Evolutionary conservation across 37 sponge, comb jelly and placozoan genomes (phyloP), one percentile per base, ranked within the genome.

Genomic region (Cladorhizidae sp.): DNA sequence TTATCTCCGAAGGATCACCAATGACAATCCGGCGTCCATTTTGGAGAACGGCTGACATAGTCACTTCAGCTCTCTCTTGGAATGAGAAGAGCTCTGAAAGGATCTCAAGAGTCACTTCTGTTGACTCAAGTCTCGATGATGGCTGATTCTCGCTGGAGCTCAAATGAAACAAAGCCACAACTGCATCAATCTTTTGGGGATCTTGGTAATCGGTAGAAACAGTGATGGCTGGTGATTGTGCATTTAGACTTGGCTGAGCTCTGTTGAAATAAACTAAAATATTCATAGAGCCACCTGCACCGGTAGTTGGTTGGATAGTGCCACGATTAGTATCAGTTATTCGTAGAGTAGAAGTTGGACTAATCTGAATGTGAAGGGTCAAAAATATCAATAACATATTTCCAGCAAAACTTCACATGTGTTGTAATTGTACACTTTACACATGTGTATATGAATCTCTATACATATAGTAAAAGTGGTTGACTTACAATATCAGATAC

Each of bases 1-100:
- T 1, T 6, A 92, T 71, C 36, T 80, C 77, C 21, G 70, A 26
- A 1, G 92, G 88, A 56, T 87, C 73, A 31, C 28, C 20, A 40
- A 81, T 70, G 36, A 70, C 62, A 2, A 76, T 25, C 26, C 89
- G 42, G n/a, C 62, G 84, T 26, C 89, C 89, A 78, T 89, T 83
- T 12, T 29, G 50, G 22, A 83, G 73, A 20, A 89, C 23, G 28
- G 57, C 80, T 20, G 89, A 83, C 1, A 70, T 78, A 9, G 89
- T 89, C 43, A 89, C 84, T 45, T 71, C 57, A 9, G 75, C 77
- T 42, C 65, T 37, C 40, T 83, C 84, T 58, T 51, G 67, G 9
- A 65, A 26, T 58, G 54, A 87, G 62, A 79, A 67, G 36, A 89
- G 58, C 12, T 51, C 80, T 7, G 75, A 67, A 7, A 83, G 79